Conservation (phyloP, 2,888 invertebrate species). For the Hirtodrosophila histrioides region DNA sequence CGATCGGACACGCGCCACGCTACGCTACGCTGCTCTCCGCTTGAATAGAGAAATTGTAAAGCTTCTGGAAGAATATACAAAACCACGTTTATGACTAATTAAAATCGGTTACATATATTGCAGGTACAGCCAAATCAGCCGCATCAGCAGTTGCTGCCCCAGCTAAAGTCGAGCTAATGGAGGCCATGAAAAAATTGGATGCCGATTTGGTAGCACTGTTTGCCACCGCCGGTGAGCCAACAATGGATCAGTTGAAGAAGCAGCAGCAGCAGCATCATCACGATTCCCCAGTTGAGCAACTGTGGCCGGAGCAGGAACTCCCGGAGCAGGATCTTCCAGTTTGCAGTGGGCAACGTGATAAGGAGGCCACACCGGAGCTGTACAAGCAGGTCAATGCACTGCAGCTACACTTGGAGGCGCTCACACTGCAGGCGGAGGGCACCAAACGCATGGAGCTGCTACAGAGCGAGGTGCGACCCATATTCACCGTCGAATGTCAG, state of each 20-base stretch:
- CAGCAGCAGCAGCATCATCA: constrained; percentile 37
- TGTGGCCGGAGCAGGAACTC: constrained; percentile 46
- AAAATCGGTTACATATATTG: constrained; percentile 9
- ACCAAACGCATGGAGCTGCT: constrained; percentile 80
- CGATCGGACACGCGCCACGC: constrained; percentile 48
- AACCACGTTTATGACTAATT: constrained; percentile 7
- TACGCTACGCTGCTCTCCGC: constrained; percentile 2
- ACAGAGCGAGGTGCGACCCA: constrained; percentile 79
- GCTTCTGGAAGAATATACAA: constrained; percentile 7
- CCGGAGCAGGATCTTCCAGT: constrained; percentile 32
- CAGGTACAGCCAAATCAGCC: constrained; percentile 53
- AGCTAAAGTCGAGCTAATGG: constrained; percentile 79
- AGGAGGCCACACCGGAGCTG: constrained; percentile 57
- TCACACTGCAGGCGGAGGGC: constrained; percentile 80
- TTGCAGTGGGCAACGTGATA: background rate
- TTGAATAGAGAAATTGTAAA: constrained; percentile 41
- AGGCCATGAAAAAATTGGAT: constrained; percentile 82
- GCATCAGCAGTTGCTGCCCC: constrained; percentile 40
- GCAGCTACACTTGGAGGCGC: constrained; percentile 78
- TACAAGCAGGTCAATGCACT: constrained; percentile 71
- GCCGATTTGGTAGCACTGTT: constrained; percentile 80
- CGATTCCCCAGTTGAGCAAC: constrained; percentile 29
- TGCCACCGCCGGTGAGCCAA: constrained; percentile 67
- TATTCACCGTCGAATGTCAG: constrained; percentile 81
- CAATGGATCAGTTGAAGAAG: constrained; percentile 55